These are phyloP conservation scores for Portevinia maculata DNA, from an alignment of 2,888 invertebrate species.

Conservation along the genomic window DNA sequence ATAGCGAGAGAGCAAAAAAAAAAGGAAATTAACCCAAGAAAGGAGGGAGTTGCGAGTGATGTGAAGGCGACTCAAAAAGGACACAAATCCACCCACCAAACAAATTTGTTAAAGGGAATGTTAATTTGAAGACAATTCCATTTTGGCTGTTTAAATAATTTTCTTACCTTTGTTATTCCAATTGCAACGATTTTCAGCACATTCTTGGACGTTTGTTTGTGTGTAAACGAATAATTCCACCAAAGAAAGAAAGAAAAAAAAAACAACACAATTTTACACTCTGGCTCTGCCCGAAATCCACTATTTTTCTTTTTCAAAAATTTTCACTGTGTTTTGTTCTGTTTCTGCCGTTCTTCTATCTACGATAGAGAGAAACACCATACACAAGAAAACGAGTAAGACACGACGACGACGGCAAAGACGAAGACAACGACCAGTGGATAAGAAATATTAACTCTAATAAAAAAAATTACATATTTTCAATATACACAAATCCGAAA, in stretches of 20 bases:
- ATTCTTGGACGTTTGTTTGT: no score
- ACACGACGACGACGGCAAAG: conserved; percentile 11
- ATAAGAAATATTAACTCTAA: conserved; percentile 20
- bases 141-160: no score
- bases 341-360: conserved; percentile 14
- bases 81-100: background rate
- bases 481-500: conserved; percentile 35
- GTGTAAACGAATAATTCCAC: background rate
- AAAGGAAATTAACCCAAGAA: background rate
- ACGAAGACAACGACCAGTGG: conserved; percentile 6
- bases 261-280: conserved; percentile 4
- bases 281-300: conserved; percentile 22
- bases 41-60: background rate
- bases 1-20: background rate
- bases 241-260: background rate
- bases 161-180: conserved; percentile 14
- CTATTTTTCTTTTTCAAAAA: conserved; percentile 2
- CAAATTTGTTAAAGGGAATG: background rate
- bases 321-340: conserved; percentile 22
- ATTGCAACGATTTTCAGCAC: background rate
- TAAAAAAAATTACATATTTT: conserved; percentile 33
- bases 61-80: background rate
- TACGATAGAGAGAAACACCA: conserved; percentile 14
- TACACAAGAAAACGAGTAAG: conserved; percentile 10
- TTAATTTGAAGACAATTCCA: background rate